A percentile compares a stretch with the other conserved stretches of the same genome.
Evolutionary conservation across 2,888 invertebrate species (phyloP).

Genomic region (Agriopis leucophaearia): DNA sequence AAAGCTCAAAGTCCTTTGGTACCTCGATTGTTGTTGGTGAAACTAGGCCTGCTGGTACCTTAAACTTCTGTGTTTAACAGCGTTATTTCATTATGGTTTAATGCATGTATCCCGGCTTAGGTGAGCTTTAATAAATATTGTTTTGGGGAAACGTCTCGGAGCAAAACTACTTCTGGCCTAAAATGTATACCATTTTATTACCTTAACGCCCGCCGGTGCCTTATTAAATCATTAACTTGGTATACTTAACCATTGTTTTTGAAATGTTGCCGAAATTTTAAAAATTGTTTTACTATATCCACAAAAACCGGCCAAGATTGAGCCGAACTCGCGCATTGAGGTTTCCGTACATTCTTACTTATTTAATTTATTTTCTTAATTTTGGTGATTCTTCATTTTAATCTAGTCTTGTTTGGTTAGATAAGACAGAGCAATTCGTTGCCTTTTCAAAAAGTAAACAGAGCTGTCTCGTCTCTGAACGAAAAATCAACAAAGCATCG

Average conservation of each 20-base stretch:
- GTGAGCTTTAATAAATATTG: conserved; percentile 53
- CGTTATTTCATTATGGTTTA: conserved; percentile 67
- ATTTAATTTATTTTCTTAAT: no score
- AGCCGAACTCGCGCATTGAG: no score
- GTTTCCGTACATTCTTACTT: no score
- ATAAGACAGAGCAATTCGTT: conserved; percentile 3
- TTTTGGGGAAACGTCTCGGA: conserved; percentile 26
- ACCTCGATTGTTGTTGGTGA: conserved; percentile 16
- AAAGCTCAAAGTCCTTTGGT: conserved; percentile 50
- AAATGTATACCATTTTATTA: conserved; percentile 23
- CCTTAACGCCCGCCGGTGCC: conserved; percentile 1
- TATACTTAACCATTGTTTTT: not conserved
- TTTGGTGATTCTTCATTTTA: not conserved
- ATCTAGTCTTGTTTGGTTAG: not conserved
- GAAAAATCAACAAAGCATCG: conserved; percentile 78
- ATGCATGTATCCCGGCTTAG: conserved; percentile 52
- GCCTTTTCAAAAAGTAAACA: conserved; percentile 13
- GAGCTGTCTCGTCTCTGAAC: conserved; percentile 17
- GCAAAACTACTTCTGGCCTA: conserved; percentile 24
- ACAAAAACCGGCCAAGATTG: no score
- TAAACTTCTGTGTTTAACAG: conserved; percentile 64
- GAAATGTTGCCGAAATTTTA: not conserved
- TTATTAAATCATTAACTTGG: conserved; percentile 15
- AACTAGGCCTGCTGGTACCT: conserved; percentile 60
- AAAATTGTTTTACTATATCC: no score